phyloP scores from a whole-genome alignment of 2,888 invertebrate species.

The Mylabris sibirica region DNA sequence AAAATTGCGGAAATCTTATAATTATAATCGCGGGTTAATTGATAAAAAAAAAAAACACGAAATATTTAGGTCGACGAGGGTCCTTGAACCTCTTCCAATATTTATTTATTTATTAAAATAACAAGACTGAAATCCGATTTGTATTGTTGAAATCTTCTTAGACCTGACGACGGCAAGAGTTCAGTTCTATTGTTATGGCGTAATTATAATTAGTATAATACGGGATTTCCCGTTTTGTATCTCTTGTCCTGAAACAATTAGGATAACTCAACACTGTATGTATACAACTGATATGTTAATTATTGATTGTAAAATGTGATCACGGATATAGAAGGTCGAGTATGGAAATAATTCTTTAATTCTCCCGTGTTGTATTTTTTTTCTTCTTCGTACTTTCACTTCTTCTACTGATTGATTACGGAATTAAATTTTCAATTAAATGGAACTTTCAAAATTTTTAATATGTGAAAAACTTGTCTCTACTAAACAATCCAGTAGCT shows the following conservation, averaged over 20 bases:
- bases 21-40: neutral
- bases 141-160: neutral
- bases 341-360: slow-evolving; percentile 23
- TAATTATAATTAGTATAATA: neutral
- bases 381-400: slow-evolving; percentile 30
- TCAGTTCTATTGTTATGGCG: neutral
- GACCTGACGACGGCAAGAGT: neutral
- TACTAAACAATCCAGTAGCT: neutral
- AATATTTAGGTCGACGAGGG: neutral
- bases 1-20: neutral
- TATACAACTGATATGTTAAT: slow-evolving; percentile 8
- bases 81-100: slow-evolving; percentile 3
- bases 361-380: slow-evolving; percentile 9
- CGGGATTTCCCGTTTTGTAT: neutral
- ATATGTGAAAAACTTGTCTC: neutral
- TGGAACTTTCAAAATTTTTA: slow-evolving; percentile 2
- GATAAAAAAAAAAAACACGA: neutral
- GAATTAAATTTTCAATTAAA: slow-evolving; percentile 16
- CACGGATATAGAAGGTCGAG: slow-evolving; percentile 32
- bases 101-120: slow-evolving; percentile 5
- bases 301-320: slow-evolving; percentile 25
- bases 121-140: neutral
- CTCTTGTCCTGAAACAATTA: slow-evolving; percentile 9
- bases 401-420: slow-evolving; percentile 26
- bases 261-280: slow-evolving; percentile 5